Base-by-base conservation (phyloP, 1,140 invertebrate genomes). In the Ectropis grisescens region DNA sequence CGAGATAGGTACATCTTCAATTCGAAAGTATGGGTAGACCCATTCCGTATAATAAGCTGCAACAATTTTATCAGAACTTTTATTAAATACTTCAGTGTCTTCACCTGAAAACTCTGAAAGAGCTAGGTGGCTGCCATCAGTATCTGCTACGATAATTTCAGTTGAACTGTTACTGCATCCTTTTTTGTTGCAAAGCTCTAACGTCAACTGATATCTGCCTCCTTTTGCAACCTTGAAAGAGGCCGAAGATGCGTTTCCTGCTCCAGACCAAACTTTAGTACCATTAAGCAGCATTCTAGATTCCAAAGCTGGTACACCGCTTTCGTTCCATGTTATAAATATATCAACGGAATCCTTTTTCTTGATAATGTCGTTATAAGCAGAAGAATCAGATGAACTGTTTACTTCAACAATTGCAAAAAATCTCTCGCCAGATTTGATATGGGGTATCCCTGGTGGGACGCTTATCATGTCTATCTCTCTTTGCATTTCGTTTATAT, bases 21-120 rank as follows among this genome's bases (percentile, higher is more conserved):
- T 70, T 2, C 72, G 75, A 55, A 74, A 19, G 78, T 37, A 74
- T 78, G 72, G 75, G 33, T 80, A 80, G 2, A 80, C 75, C 75
- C 75, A 80, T 55, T 80, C 75, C 1, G 78, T 72, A 33, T 78
- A 80, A 40, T 80, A 80, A 2, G 70, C 75, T n/a, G 68, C 75
- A 5, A 78, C 58, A 11, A 80, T 72, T 53, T 80, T 80, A 19
- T 70, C 72, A 16, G 75, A 80, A 7, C 68, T 75, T 33, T 80
- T 72, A 33, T 75, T 80, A 42, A 78, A 80, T 6, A 56, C 61
- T 30, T 80, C 78, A 19, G 58, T 71, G 14, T 80, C 75, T 27
- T 58, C 59, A 29, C 74, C 55, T 3, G 44, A 49, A 28, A 52
- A 76, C 1, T 74, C 64, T 9, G 78, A 27, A 0, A 70, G 75